phyloP scores from a whole-genome alignment of 1,140 invertebrate species.

The Stegodyphus mimosarum region DNA sequence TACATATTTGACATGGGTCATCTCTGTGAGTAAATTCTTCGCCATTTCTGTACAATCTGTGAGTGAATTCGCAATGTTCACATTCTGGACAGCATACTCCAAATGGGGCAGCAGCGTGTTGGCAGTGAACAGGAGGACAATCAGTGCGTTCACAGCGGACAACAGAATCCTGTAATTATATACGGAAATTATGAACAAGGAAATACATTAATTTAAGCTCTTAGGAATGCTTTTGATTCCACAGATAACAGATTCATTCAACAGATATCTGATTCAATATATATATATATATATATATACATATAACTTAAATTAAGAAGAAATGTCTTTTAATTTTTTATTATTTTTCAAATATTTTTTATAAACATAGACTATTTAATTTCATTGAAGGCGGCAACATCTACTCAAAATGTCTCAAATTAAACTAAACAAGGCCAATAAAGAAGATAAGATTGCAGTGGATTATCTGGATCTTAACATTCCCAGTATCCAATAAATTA shows the following conservation, averaged over 20 bases:
- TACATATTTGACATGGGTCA: constrained; percentile 54
- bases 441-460: no score
- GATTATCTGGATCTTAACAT: no score
- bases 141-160: neutral
- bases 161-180: constrained; percentile 18
- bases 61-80: constrained; percentile 55
- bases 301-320: no score
- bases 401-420: no score
- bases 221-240: neutral
- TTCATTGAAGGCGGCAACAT: no score
- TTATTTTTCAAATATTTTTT: no score
- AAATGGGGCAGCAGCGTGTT: constrained; percentile 54
- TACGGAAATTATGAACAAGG: neutral
- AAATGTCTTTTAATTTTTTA: no score
- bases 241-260: neutral
- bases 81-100: constrained; percentile 56
- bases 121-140: constrained; percentile 21
- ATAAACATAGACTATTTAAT: no score
- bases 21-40: constrained; percentile 54
- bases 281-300: no score
- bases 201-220: neutral
- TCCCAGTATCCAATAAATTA: no score
- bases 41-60: constrained; percentile 49
- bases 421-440: no score
- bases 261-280: neutral